A percentile compares a stretch with the other conserved stretches of the same genome.
Evolutionary conservation across 2,888 invertebrate species (phyloP).

Genomic region (Xestia c-nigrum): DNA sequence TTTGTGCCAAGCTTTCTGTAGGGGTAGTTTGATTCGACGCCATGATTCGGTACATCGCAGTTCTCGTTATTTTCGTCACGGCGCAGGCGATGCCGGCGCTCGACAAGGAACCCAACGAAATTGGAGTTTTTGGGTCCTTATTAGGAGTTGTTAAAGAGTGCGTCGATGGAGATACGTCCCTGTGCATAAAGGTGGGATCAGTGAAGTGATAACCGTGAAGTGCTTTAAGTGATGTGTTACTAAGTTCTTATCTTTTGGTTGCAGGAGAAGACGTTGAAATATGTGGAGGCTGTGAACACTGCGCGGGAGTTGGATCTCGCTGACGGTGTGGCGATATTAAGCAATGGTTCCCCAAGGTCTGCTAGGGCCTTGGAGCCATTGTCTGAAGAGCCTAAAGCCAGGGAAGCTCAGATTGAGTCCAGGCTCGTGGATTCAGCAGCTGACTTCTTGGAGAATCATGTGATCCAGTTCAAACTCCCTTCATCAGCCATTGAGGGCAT

Average conservation of each 20-base stretch:
- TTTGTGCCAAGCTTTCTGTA: conserved; percentile 86
- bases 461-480: conserved; percentile 95
- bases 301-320: conserved; percentile 90
- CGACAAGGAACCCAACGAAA: conserved; percentile 89
- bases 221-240: conserved; percentile 72
- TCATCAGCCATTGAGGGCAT: conserved; percentile 93
- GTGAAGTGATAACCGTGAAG: conserved; percentile 71
- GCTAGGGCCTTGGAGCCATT: conserved; percentile 92
- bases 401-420: conserved; percentile 94
- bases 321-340: conserved; percentile 91
- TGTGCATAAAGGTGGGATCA: conserved; percentile 93
- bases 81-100: conserved; percentile 87
- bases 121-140: conserved; percentile 85
- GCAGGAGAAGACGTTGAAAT: conserved; percentile 94
- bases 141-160: conserved; percentile 93
- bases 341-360: conserved; percentile 89
- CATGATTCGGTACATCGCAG: conserved; percentile 87
- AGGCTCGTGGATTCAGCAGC: conserved; percentile 94
- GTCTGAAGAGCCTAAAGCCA: conserved; percentile 93
- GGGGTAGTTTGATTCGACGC: conserved; percentile 81
- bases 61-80: conserved; percentile 88
- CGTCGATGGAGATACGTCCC: conserved; percentile 92
- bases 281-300: conserved; percentile 90
- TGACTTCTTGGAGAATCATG: conserved; percentile 95
- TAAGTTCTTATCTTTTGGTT: conserved; percentile 84